phyloP scores from a whole-genome alignment of 2,797 vertebrate genomes.

The Sphenopsis melanotis region DNA sequence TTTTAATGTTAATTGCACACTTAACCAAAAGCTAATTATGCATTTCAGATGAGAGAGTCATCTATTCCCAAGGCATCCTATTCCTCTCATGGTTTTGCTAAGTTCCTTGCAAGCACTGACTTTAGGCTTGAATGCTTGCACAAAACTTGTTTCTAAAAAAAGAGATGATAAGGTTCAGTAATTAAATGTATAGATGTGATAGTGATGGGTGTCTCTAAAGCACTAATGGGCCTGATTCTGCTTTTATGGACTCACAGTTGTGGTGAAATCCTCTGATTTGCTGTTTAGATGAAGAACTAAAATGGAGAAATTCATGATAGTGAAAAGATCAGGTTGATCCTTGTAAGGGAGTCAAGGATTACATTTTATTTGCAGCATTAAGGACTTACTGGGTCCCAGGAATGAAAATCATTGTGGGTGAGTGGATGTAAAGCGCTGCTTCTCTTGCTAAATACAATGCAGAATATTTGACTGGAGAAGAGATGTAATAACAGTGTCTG shows the following conservation, averaged over 20 bases:
- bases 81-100: constrained; percentile 3
- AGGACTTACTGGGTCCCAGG: not conserved
- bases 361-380: not conserved
- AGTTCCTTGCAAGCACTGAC: not conserved
- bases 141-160: not conserved
- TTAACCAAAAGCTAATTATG: constrained; percentile 46
- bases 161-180: not conserved
- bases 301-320: not conserved
- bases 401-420: not conserved
- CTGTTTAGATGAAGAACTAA: not conserved
- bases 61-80: constrained; percentile 34
- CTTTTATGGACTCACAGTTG: not conserved
- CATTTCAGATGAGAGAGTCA: constrained; percentile 42
- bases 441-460: not conserved
- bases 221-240: not conserved
- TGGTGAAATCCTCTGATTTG: not conserved
- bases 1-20: constrained; percentile 62
- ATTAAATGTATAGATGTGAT: not conserved
- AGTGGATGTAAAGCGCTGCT: not conserved
- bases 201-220: not conserved
- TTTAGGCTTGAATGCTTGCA: not conserved
- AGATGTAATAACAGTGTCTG: not conserved
- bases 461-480: not conserved
- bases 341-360: not conserved
- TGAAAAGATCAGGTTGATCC: not conserved